Evolutionary conservation across 1,140 invertebrate species (phyloP).

Genomic region (Lepidurus couesii): DNA sequence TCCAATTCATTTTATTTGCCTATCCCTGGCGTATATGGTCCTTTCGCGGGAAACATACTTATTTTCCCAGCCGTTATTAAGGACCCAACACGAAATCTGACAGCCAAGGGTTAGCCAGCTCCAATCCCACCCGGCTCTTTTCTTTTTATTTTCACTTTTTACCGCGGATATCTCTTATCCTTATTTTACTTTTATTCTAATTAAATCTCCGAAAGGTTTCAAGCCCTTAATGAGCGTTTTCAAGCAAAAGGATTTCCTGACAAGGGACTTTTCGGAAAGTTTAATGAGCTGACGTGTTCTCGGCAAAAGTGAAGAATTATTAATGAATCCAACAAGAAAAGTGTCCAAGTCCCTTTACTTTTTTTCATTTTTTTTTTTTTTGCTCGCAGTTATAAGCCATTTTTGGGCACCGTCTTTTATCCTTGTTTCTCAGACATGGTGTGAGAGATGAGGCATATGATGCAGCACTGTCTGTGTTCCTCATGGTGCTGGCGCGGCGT

Average conservation of each 20-base stretch:
- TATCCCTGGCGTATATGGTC: not conserved
- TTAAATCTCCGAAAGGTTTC: constrained; percentile 11
- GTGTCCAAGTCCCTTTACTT: not conserved
- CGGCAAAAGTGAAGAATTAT: constrained; percentile 19
- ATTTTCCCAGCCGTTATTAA: not conserved
- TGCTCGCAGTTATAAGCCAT: not conserved
- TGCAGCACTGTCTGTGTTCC: not conserved
- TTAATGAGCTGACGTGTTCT: constrained; percentile 22
- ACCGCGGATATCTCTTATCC: not conserved
- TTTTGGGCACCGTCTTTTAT: constrained; percentile 22
- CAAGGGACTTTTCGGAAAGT: not conserved
- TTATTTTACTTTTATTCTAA: constrained; percentile 2
- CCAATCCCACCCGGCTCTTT: not conserved
- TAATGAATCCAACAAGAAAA: constrained; percentile 11
- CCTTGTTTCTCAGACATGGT: constrained; percentile 18
- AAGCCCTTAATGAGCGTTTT: constrained; percentile 16
- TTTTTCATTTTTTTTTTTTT: not conserved
- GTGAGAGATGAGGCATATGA: constrained; percentile 18
- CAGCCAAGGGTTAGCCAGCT: not conserved
- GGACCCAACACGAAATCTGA: not conserved
- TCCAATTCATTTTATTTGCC: constrained; percentile 20
- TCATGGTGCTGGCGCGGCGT: not conserved
- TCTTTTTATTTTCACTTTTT: not conserved
- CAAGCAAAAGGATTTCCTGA: not conserved
- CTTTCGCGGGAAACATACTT: constrained; percentile 6